Evolutionary conservation across 1,140 invertebrate genomes (phyloP), one percentile per base, ranked within the genome.

Genomic region (Drosophila parabipectinata): DNA sequence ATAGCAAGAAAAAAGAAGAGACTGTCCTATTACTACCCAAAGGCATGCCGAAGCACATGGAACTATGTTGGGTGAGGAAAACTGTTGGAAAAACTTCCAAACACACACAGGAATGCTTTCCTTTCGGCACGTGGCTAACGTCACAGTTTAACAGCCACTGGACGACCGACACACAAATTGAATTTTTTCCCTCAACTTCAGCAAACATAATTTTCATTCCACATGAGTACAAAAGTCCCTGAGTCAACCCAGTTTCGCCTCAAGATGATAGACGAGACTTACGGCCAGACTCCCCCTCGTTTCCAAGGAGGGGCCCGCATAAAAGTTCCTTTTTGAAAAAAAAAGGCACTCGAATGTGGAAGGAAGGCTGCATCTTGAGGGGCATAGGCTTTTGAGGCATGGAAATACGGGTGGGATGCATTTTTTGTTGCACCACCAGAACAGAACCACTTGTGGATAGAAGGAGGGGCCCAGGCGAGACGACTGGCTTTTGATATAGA

Each of bases 201-300:
- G 60, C 75, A 88, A 87, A 87, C 82, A 82, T 60, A 69, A 76
- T 80, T 81, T 76, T 72, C 45, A 75, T 44, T 45, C 32, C 21
- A 63, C 67, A 77, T 73, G 44, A 56, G 64, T 45, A 59, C 32
- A 37, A 37, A 44, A 63, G 52, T 47, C 55, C 30, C 12, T 44
- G 51, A 51, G 58, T 58, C 82, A 88, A 87, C 79, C 83, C 72
- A 88, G 79, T 88, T 87, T 69, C 60, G 45, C 55, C 58, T 71
- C 37, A 79, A 79, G 71, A 79, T 59, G 37, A 59, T 45, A 32
- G 44, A 21, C 60, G 71, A 28, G 26, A 28, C 26, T 28, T 28
- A 6, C 6, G 6, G 26, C 26, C 26, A 76, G 72, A 76, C 72
- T 76, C 12, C 47, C 7, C n/a, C 26, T 14, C 14, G 1, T 9